Conservation (phyloP, 2,888 invertebrate species). For the Cyclophora albipunctata region DNA sequence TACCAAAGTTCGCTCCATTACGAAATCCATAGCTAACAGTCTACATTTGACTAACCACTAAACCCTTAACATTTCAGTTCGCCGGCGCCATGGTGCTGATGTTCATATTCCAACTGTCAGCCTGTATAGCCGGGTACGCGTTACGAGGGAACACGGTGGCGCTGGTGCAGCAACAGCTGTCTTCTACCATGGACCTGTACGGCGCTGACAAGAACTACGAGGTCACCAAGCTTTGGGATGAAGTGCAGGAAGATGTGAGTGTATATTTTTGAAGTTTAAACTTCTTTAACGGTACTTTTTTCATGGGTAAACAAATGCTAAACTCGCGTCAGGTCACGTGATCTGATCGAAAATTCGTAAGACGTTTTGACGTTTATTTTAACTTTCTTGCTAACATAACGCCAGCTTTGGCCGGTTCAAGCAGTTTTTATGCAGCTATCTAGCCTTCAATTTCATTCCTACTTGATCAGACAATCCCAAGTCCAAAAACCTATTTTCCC, state of each 20-base stretch:
- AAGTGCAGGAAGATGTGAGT: slow-evolving; percentile 75
- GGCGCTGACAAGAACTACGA: slow-evolving; percentile 37
- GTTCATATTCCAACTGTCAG: slow-evolving; percentile 84
- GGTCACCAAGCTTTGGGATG: slow-evolving; percentile 75
- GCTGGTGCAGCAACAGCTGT: slow-evolving; percentile 71
- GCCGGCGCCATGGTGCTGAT: slow-evolving; percentile 79
- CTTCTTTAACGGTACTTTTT: too few species aligned
- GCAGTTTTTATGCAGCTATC: too few species aligned
- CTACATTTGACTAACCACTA: too few species aligned
- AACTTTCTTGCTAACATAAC: too few species aligned
- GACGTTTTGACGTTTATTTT: neutral
- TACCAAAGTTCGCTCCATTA: too few species aligned
- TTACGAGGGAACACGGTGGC: slow-evolving; percentile 71
- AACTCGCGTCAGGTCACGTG: neutral
- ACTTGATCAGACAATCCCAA: too few species aligned
- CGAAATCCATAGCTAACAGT: too few species aligned
- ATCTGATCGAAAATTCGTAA: too few species aligned
- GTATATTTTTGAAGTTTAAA: neutral
- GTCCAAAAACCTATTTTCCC: neutral
- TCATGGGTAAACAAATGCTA: neutral
- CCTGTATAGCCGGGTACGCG: slow-evolving; percentile 83
- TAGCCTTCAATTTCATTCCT: too few species aligned
- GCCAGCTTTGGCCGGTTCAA: too few species aligned
- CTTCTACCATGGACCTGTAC: slow-evolving; percentile 64
- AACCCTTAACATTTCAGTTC: slow-evolving; percentile 62